Base-by-base conservation (phyloP, 2,797 vertebrate genomes). In the Fundulus diaphanus region DNA sequence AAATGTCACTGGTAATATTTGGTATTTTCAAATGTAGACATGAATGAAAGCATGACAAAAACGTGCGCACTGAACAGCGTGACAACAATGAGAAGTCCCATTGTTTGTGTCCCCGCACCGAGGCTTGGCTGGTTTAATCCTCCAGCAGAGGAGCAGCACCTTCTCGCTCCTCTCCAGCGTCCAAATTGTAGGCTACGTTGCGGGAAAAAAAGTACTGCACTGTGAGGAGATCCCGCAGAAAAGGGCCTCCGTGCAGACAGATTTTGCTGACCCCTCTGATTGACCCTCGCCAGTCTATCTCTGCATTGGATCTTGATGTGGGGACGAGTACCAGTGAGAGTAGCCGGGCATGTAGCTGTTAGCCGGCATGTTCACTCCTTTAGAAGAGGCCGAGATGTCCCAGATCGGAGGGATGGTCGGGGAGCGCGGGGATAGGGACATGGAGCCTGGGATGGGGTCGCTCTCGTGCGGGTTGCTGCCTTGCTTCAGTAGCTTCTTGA, bases 311-410 rank as follows among this genome's bases (percentile, higher is more conserved):
- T 99, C 98, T 90, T 99, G 98, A 87, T 99, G 98, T 92, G 97
- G 97, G 80, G 98, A 98, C 73, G 98, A 98, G 87, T 99, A 99
- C 98, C 97, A 99, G 94, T 98, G 97, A 88, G 98, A 99, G 91
- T 99, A 99, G 74, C 97, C 96, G 31, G 98, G 95, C 98, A 99
- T 99, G 93, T 99, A 99, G 95, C 96, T 98, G 95, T 97, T 99
- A 90, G 97, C 95, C 86, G 97, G 95, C 97, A 99, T 97, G 93
- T 96, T 98, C 90, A 99, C 97, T 91, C 97, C 97, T 96, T 99
- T 99, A 90, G 97, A 95, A 71, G 97, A 96, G 81, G 96, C 96
- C 51, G 98, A 97, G 93, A 99, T 97, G 96, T 99, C 98, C 98
- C 98, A 99, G 86, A 99, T 97, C 0, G 97, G 97, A 86, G 98